phyloP scores from a whole-genome alignment of 2,888 invertebrate genomes.

The Noctua janthe region DNA sequence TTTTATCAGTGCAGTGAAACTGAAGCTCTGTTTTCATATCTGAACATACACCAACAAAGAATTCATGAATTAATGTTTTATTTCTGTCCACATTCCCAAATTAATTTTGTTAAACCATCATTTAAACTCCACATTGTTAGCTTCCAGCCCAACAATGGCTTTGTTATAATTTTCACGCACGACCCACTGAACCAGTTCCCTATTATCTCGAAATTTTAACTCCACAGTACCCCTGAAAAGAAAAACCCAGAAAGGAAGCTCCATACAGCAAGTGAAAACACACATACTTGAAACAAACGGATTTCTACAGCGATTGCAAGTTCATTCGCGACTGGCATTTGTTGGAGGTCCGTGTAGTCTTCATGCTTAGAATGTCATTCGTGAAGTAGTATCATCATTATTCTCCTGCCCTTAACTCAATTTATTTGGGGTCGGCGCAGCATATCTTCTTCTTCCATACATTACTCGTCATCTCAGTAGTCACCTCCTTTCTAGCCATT shows the following conservation, averaged over 20 bases:
- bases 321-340: not conserved
- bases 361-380: no score
- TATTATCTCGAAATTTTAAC: constrained; percentile 54
- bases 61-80: constrained; percentile 11
- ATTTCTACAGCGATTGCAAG: not conserved
- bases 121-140: constrained; percentile 54
- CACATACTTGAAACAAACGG: not conserved
- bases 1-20: not conserved
- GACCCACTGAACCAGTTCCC: constrained; percentile 56
- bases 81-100: constrained; percentile 19
- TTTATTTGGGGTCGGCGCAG: not conserved
- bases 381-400: not conserved
- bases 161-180: constrained; percentile 63
- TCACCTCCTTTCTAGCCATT: not conserved
- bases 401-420: not conserved
- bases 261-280: not conserved
- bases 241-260: constrained; percentile 11
- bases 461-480: not conserved
- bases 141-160: constrained; percentile 49
- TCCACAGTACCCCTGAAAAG: not conserved
- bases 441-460: not conserved
- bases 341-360: not conserved
- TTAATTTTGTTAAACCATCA: constrained; percentile 38
- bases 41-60: not conserved
- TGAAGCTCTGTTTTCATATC: not conserved